phyloP scores from a whole-genome alignment of 2,888 invertebrate genomes.

The Seira musarum region DNA sequence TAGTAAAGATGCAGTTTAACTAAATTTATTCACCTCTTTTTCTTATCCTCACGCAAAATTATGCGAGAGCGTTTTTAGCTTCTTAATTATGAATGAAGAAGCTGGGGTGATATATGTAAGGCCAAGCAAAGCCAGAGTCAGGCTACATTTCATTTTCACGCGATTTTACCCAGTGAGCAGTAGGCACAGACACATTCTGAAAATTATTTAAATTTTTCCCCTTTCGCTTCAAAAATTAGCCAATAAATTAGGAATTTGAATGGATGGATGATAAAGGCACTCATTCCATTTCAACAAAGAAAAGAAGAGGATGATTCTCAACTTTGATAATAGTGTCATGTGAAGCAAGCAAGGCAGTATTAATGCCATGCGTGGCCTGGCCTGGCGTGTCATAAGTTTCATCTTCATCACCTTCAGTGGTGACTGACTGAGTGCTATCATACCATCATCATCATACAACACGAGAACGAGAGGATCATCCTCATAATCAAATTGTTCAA shows the following conservation, averaged over 20 bases:
- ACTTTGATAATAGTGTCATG: constrained; percentile 20
- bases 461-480: too few relatives aligned
- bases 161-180: too few relatives aligned
- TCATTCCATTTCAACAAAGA: constrained; percentile 20
- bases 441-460: too few relatives aligned
- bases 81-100: constrained; percentile 43
- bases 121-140: neutral
- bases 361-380: constrained; percentile 4
- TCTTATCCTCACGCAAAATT: neutral
- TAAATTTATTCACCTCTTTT: too few relatives aligned
- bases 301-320: constrained; percentile 4
- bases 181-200: neutral
- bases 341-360: constrained; percentile 23
- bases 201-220: neutral
- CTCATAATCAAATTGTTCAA: too few relatives aligned
- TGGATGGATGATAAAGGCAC: too few relatives aligned
- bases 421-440: too few relatives aligned
- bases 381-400: constrained; percentile 32
- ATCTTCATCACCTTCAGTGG: constrained; percentile 33
- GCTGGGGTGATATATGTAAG: constrained; percentile 3
- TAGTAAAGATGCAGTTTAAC: too few relatives aligned
- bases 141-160: constrained; percentile 46
- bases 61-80: neutral
- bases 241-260: constrained; percentile 26
- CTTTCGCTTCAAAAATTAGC: neutral